Conservation (phyloP, 2,113 vertebrate genomes). For the Podilymbus podiceps region DNA sequence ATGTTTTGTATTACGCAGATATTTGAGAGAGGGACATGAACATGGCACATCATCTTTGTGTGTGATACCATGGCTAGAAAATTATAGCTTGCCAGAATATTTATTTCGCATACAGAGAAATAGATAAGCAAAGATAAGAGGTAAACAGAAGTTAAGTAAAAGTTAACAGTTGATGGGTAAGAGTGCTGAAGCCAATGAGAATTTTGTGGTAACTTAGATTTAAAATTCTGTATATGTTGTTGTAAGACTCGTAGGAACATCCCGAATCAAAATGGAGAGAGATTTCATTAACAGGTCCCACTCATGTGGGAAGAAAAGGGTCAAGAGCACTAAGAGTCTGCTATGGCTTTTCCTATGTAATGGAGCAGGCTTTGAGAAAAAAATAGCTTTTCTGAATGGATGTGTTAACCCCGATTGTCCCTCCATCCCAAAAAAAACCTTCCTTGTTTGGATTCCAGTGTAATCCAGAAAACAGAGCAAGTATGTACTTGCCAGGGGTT, state of each 20-base stretch:
- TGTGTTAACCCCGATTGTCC: neutral
- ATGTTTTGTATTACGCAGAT: neutral
- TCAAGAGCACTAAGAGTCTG: neutral
- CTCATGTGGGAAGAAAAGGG: neutral
- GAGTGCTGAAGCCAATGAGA: neutral
- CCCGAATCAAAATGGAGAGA: neutral
- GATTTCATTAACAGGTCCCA: neutral
- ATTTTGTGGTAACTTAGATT: neutral
- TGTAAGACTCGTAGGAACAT: neutral
- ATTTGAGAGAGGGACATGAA: neutral
- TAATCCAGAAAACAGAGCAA: neutral
- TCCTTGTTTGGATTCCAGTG: neutral
- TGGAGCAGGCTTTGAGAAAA: neutral
- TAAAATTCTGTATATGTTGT: neutral
- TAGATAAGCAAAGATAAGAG: neutral
- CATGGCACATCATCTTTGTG: neutral
- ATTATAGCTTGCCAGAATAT: neutral
- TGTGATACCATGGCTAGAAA: neutral
- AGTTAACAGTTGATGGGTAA: neutral
- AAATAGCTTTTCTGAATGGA: neutral
- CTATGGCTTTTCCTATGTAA: neutral
- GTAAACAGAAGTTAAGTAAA: neutral
- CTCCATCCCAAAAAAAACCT: neutral
- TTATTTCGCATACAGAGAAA: neutral
- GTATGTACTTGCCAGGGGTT: neutral